Evolutionary conservation across 1,140 invertebrate genomes (phyloP).

Genomic region (Cydia splendana): DNA sequence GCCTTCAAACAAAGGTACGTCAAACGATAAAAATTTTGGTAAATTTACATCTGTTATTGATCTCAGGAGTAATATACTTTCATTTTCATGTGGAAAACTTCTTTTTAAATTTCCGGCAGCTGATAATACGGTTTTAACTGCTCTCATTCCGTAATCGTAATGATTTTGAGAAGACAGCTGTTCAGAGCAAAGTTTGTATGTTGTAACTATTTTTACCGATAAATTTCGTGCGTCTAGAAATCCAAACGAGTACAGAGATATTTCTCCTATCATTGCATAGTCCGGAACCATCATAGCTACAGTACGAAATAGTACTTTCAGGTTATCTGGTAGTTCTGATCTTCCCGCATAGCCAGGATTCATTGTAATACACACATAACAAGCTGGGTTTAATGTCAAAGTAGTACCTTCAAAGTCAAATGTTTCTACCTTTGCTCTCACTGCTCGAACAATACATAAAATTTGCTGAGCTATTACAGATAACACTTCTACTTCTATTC

Average conservation of each 20-base stretch:
- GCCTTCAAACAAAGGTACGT: conserved; percentile 94
- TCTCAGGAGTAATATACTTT: conserved; percentile 88
- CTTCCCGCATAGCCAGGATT: conserved; percentile 95
- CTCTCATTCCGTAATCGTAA: conserved; percentile 96
- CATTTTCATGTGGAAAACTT: conserved; percentile 89
- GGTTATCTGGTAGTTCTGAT: conserved; percentile 90
- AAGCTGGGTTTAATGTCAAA: conserved; percentile 91
- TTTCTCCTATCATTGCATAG: conserved; percentile 95
- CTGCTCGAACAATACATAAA: conserved; percentile 89
- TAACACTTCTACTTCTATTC: conserved; percentile 94
- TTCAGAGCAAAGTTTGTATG: conserved; percentile 95
- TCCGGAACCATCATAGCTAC: conserved; percentile 97
- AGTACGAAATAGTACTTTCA: conserved; percentile 94
- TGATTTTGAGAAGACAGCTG: conserved; percentile 96
- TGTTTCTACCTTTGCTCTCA: conserved; percentile 84
- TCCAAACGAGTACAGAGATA: conserved; percentile 95
- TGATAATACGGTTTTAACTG: conserved; percentile 84
- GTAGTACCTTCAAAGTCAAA: conserved; percentile 95
- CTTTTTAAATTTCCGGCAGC: conserved; percentile 94
- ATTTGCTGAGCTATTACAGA: conserved; percentile 95
- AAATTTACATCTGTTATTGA: conserved; percentile 96
- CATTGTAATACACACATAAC: conserved; percentile 95
- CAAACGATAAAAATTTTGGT: conserved; percentile 94
- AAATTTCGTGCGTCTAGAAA: conserved; percentile 93
- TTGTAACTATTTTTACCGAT: conserved; percentile 94